A percentile compares a stretch with the other conserved stretches of the same genome.
phyloP scores from a whole-genome alignment of 2,888 invertebrate genomes.

The Cyrtodaria siliqua region DNA sequence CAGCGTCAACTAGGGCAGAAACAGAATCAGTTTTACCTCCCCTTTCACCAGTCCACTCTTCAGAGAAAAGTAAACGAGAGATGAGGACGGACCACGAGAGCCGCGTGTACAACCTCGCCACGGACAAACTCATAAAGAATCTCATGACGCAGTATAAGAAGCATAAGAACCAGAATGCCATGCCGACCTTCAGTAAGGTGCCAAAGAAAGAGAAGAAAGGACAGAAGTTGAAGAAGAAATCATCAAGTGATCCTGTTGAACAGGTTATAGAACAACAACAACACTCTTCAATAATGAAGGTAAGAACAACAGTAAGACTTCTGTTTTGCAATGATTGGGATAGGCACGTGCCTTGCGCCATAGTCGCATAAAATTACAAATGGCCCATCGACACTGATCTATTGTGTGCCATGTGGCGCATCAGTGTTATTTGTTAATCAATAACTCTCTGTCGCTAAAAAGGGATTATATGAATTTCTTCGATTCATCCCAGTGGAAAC shows the following conservation, averaged over 20 bases:
- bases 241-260: constrained; percentile 74
- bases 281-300: constrained; percentile 93
- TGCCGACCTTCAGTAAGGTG: constrained; percentile 83
- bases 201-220: constrained; percentile 53
- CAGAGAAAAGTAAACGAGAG: constrained; percentile 75
- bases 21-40: constrained; percentile 50
- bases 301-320: constrained; percentile 86
- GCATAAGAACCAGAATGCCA: constrained; percentile 87
- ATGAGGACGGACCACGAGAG: constrained; percentile 79
- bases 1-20: constrained; percentile 5
- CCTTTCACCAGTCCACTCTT: constrained; percentile 41
- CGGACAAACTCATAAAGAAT: constrained; percentile 86
- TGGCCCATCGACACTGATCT: too few species aligned
- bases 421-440: too few species aligned
- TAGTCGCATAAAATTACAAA: too few species aligned
- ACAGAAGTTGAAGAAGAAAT: constrained; percentile 53
- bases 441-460: too few species aligned
- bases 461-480: too few species aligned
- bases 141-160: constrained; percentile 88
- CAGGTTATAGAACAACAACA: constrained; percentile 91
- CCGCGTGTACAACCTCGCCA: constrained; percentile 86
- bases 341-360: too few species aligned
- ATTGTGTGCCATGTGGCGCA: too few species aligned
- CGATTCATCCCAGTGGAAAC: too few species aligned
- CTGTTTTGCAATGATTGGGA: too few species aligned